Evolutionary conservation across 2,113 vertebrate genomes (phyloP), one percentile per base, ranked within the genome.

Genomic region (Rattus norvegicus): DNA sequence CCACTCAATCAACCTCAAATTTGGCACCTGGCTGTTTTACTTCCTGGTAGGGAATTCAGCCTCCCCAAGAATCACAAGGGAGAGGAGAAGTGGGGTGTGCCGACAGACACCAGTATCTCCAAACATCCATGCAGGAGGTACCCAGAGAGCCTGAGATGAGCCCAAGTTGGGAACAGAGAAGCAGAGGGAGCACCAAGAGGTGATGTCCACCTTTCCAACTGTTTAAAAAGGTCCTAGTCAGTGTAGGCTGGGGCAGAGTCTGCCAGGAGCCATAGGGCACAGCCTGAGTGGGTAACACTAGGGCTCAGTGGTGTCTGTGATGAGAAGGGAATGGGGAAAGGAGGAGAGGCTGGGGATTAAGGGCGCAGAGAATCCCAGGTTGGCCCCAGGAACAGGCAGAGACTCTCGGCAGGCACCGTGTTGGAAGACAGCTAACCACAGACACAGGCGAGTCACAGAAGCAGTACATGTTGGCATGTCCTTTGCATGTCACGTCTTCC

Each of bases 351-450:
- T 1, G 9, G 4, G 61, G 47, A 3, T 1, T 1, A 5, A 2
- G 7, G 79, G 73, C 7, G 11, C 24, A 26, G 88, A 33, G 88
- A 33, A 36, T 4, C 30, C 4, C 0, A 17, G 4, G 22, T 30
- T 47, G 59, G 56, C 8, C 52, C 0, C 0, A 1, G 76, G 54
- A 7, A 47, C 54, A 2, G 83, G 85, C 28, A 39, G 36, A 14
- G n/a, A 12, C 9, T 3, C 28, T 3, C 19, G 0, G 5, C 0
- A 1, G 14, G 3, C 0, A 33, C 61, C 3, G 33, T 9, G 72
- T 1, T 26, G 10, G 0, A 11, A 20, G 61, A 17, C 19, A 19
- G 52, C 26, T 3, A 56, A 1, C 36, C 1, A 0, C 2, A 6
- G 49, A 26, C 9, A 16, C 88, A 49, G 67, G 20, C 30, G 39